These are phyloP conservation scores for Discoglossus pictus DNA, from an alignment of 2,797 vertebrate genomes.

Conservation along the genomic window DNA sequence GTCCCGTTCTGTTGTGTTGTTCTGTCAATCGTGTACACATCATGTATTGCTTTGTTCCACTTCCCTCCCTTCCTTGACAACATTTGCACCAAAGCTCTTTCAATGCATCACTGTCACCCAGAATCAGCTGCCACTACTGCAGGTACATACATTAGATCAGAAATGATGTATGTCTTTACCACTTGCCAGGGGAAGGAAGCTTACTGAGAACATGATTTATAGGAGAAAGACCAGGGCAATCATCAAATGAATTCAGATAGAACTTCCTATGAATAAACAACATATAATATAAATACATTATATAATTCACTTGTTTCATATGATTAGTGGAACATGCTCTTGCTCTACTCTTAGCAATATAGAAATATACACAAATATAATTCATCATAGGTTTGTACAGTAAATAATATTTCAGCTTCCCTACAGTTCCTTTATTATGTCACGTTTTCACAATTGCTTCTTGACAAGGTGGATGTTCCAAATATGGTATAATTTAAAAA, in stretches of 20 bases:
- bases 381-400: too few relatives aligned
- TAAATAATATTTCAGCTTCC: too few relatives aligned
- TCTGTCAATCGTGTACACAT: conserved; percentile 1
- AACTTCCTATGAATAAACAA: too few relatives aligned
- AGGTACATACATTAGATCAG: neutral
- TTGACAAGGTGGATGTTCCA: too few relatives aligned
- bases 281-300: too few relatives aligned
- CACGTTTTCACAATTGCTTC: too few relatives aligned
- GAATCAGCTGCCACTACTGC: conserved; percentile 17
- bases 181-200: neutral
- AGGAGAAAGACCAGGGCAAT: neutral
- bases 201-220: neutral
- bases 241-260: neutral
- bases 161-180: conserved; percentile 13
- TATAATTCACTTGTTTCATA: too few relatives aligned
- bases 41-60: neutral
- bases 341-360: too few relatives aligned
- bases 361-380: too few relatives aligned
- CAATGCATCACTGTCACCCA: conserved; percentile 18
- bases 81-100: conserved; percentile 9
- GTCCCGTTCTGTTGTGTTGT: neutral
- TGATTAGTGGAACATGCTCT: too few relatives aligned
- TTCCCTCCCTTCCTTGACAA: conserved; percentile 8
- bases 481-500: too few relatives aligned
- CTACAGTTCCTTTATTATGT: too few relatives aligned